Base-by-base conservation (phyloP, 2,797 vertebrate species). In the Hemitrygon akajei region DNA sequence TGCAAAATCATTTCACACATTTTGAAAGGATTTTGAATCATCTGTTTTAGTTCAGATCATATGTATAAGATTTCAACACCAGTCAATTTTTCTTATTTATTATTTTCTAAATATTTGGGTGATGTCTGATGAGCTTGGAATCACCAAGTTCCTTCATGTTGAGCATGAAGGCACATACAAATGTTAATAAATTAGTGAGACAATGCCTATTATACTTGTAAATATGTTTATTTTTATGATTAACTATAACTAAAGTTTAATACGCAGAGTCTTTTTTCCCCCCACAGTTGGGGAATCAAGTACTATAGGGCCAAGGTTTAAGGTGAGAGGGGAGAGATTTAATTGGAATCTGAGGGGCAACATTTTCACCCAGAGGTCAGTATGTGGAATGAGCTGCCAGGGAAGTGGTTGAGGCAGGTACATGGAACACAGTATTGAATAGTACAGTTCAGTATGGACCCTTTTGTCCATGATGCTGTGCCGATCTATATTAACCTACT, bases 11-110 rank as follows among this genome's bases (percentile, higher is more conserved):
- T 56, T 75, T 92, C 40, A 30, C 66, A 93, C 37, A 22, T 93
- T 93, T 71, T 93, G 71, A 75, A 92, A 73, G 89, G 89, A 92
- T 73, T 92, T 69, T 27, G 89, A 93, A 76, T 93, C 91, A 75
- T 93, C 91, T 93, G 91, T 93, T 92, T 93, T 22, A 93, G 40
- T 93, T 93, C 91, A 76, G 11, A 75, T n/a, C 71, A 58, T 47
- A 58, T 76, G 37, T 76, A 58, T 93, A 56, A 93, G 91, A 75
- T 76, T 93, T 56, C 91, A 93, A 93, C 71, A 76, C 91, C 71
- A 76, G 56, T 93, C 40, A 56, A 25, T 73, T 75, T 92, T 75
- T 75, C 91, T 92, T 92, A 73, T 56, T 92, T 92, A 93, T 56
- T n/a, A n/a, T 71, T 47, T 92, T 75, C 25, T 93, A 58, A 93